phyloP scores from a whole-genome alignment of 2,113 vertebrate genomes.

The Syngnathus floridae region DNA sequence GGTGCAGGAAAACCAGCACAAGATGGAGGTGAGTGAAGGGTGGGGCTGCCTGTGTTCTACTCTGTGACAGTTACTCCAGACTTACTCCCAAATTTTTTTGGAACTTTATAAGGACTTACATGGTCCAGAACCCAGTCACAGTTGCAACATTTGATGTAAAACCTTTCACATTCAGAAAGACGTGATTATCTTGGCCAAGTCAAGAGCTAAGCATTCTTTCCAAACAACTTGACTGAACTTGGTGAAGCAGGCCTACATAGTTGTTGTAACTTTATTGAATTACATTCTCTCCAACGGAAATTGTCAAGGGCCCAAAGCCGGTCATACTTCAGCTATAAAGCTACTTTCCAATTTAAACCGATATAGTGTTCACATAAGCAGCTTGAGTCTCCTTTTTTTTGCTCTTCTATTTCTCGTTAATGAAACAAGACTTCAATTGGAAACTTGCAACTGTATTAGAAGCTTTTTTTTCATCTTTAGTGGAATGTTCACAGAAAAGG shows the following conservation, averaged over 20 bases:
- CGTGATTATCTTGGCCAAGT: neutral
- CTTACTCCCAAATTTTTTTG: neutral
- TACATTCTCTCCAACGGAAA: neutral
- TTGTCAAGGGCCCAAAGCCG: neutral
- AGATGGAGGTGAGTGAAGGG: slow-evolving; percentile 75
- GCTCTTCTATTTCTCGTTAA: too few species aligned
- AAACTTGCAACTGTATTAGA: neutral
- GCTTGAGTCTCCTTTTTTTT: neutral
- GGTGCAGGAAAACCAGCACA: slow-evolving; percentile 86
- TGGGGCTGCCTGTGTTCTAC: neutral
- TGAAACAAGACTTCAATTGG: neutral
- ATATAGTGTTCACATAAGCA: neutral
- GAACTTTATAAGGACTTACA: neutral
- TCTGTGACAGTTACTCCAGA: neutral
- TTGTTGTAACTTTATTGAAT: neutral
- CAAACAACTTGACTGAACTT: neutral
- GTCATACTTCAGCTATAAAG: neutral
- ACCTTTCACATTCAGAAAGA: neutral
- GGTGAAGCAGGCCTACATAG: neutral
- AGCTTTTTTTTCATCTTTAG: neutral
- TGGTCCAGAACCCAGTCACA: neutral
- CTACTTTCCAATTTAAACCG: neutral
- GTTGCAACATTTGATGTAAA: neutral
- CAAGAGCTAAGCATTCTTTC: neutral
- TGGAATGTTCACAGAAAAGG: neutral